Evolutionary conservation across 2,888 invertebrate genomes (phyloP).

Genomic region (Mantis religiosa): DNA sequence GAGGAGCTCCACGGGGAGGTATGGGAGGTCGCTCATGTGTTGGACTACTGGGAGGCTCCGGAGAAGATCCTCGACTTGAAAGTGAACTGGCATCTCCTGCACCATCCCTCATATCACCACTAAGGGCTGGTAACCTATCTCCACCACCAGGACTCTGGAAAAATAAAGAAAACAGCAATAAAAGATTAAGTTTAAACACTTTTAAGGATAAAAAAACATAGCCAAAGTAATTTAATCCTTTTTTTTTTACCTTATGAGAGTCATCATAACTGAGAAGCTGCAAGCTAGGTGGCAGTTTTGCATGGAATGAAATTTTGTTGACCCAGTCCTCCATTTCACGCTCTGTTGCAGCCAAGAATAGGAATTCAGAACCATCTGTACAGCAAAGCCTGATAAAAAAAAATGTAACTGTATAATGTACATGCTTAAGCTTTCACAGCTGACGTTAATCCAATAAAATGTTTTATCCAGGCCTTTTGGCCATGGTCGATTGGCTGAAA

Average conservation of each 20-base stretch:
- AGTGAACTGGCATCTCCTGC: slow-evolving; percentile 40
- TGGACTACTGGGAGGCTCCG: slow-evolving; percentile 43
- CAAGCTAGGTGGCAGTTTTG: slow-evolving; percentile 81
- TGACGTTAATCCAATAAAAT: no score
- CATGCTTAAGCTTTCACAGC: no score
- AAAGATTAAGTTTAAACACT: not conserved
- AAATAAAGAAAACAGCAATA: not conserved
- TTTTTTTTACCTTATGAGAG: slow-evolving; percentile 57
- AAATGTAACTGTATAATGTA: not conserved
- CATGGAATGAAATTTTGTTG: slow-evolving; percentile 89
- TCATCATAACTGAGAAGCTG: slow-evolving; percentile 81
- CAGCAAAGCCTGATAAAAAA: slow-evolving; percentile 61
- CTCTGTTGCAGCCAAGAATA: slow-evolving; percentile 74
- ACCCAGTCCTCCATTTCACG: slow-evolving; percentile 85
- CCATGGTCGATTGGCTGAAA: no score
- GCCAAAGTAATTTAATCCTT: not conserved
- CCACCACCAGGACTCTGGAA: slow-evolving; percentile 15
- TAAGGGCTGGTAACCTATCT: slow-evolving; percentile 14
- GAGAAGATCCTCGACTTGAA: slow-evolving; percentile 48
- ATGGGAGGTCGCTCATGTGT: slow-evolving; percentile 53
- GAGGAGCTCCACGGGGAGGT: slow-evolving; percentile 56
- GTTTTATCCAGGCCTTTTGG: no score
- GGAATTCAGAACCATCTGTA: slow-evolving; percentile 88
- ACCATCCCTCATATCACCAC: slow-evolving; percentile 27
- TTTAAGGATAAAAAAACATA: not conserved